Percentiles rank a stretch among this genome's conserved stretches.
Evolutionary conservation across 2,888 invertebrate genomes (phyloP).

Genomic region (Dysmachus trigonus): DNA sequence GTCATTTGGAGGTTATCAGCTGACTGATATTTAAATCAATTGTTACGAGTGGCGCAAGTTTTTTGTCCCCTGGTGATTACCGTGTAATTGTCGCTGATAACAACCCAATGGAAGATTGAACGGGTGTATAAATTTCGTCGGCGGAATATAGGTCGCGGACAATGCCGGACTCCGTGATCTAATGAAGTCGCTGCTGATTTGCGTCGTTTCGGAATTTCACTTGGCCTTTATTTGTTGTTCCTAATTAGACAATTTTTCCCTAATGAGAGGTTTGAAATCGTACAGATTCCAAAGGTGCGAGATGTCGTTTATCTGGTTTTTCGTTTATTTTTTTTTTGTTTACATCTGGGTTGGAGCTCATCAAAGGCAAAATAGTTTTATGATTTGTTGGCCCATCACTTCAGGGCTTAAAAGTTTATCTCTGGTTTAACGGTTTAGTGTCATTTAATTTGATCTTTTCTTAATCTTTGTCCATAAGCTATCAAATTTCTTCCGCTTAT

Average conservation of each 20-base stretch:
- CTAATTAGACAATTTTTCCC: background rate
- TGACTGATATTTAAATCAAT: conserved; percentile 5
- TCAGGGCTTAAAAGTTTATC: background rate
- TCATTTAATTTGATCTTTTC: background rate
- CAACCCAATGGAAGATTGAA: background rate
- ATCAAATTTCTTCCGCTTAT: background rate
- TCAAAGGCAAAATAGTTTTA: background rate
- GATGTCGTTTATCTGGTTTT: background rate
- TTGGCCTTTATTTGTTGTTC: background rate
- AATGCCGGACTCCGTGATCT: background rate
- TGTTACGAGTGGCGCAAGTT: background rate
- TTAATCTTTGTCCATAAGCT: background rate
- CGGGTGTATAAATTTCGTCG: background rate
- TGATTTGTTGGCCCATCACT: background rate
- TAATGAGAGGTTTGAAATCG: background rate
- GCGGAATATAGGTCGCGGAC: background rate
- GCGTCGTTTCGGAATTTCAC: background rate
- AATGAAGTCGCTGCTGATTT: background rate
- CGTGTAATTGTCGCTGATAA: background rate
- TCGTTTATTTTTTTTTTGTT: background rate
- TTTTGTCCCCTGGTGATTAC: background rate
- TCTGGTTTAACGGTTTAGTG: background rate
- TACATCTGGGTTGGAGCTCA: background rate
- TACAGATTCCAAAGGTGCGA: background rate
- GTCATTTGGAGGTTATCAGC: conserved; percentile 14